Evolutionary conservation across 1,140 invertebrate genomes (phyloP), one percentile per base, ranked within the genome.

Genomic region (Triops cancriformis): DNA sequence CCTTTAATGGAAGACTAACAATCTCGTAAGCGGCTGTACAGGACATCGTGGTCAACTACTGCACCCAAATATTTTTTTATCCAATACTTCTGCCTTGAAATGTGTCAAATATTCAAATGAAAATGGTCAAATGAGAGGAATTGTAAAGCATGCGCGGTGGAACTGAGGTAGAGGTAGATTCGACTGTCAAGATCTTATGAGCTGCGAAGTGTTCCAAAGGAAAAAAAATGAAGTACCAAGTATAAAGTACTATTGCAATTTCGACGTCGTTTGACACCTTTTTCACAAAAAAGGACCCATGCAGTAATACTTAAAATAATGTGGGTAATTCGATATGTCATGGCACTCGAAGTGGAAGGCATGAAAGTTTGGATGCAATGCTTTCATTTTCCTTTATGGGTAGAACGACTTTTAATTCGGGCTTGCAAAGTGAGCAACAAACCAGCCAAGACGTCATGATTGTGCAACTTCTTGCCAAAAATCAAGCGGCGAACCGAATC

Each of bases 381-480:
- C 27, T 27, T 64, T 73, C 28, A 77, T 76, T 78, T 78, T 73
- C 76, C 76, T 45, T 73, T 79, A 26, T 79, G 74, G 23, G 41
- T 42, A 4, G 78, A 76, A 27, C 80, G 73, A 72, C 72, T 80
- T 73, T 77, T 93, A 77, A 95, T 91, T 80, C 93, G 87, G 76
- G 90, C 89, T 83, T 96, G 94, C 72, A 96, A 84, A 3, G 93
- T 94, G 7, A 89, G 86, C 37, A 95, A 85, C 11, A 96, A 85
- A 14, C 93, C 94, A 6, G 90, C 91, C 1, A 96, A 86, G 9
- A 96, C 94, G 82, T 96, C 94, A 82, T 95, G 94, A 83, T 94
- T 94, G 64, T 94, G 93, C 74, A 95, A 86, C 82, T 94, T 92
- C 83, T 95, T 95, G 51, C 94, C 94, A 80, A 96, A 95, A 23